Percentiles rank a stretch among this genome's conserved stretches.
Conservation (phyloP, 2,888 invertebrate species). For the Neelides folsomi region DNA sequence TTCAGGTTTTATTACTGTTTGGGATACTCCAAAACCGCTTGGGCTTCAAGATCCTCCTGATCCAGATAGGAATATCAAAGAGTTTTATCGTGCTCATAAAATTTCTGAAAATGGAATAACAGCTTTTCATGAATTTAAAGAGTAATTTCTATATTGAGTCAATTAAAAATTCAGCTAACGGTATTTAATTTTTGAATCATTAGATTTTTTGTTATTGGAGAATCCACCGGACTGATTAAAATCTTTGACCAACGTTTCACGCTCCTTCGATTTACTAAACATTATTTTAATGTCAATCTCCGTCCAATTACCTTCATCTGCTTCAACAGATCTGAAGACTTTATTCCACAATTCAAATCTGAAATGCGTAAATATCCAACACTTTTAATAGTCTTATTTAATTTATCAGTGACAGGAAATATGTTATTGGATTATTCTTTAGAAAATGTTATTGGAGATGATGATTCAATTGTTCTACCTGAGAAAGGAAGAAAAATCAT, state of each 20-base stretch:
- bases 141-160: conserved; percentile 11
- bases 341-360: conserved; percentile 20
- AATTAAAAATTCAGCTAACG: too few relatives aligned
- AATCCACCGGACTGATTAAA: conserved; percentile 23
- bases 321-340: conserved; percentile 17
- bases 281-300: conserved; percentile 7
- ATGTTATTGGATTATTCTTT: too few relatives aligned
- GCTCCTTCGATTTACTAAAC: conserved; percentile 23
- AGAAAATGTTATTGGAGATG: too few relatives aligned
- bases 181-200: neutral
- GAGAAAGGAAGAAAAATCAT: conserved; percentile 3
- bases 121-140: conserved; percentile 15
- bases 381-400: too few relatives aligned
- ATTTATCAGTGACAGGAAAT: too few relatives aligned
- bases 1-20: conserved; percentile 16
- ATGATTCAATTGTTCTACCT: neutral
- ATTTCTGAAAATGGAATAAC: conserved; percentile 21
- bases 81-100: conserved; percentile 22
- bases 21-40: conserved; percentile 18
- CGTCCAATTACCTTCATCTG: conserved; percentile 15
- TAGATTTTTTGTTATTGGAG: conserved; percentile 21
- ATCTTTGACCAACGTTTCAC: conserved; percentile 28
- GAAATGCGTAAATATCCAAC: conserved; percentile 15
- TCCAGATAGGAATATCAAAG: conserved; percentile 20
- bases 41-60: conserved; percentile 23